Percentiles rank a stretch among this genome's conserved stretches.
phyloP scores from a whole-genome alignment of 2,797 vertebrate species.

The Amazona ochrocephala region DNA sequence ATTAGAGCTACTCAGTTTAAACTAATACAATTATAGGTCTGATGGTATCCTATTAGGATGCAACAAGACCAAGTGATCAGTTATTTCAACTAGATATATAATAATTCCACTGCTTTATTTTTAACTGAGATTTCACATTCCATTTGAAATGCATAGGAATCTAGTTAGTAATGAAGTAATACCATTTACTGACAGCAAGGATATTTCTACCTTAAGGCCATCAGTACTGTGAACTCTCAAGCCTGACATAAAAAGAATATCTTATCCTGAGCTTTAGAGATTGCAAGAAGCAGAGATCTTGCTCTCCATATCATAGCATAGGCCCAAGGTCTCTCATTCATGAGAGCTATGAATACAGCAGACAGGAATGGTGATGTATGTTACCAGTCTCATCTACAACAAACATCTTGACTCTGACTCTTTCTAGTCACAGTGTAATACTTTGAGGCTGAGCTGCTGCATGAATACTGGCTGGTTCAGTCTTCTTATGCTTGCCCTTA shows the following conservation, averaged over 20 bases:
- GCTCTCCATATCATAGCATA: neutral
- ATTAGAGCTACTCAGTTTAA: neutral
- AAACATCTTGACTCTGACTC: neutral
- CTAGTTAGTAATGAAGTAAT: neutral
- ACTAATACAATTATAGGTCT: neutral
- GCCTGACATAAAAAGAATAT: neutral
- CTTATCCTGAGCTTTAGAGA: neutral
- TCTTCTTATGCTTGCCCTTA: neutral
- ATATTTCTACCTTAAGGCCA: neutral
- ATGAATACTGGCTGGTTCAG: neutral
- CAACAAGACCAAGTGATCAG: neutral
- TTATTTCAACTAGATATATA: neutral
- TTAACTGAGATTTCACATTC: neutral
- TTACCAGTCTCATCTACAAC: neutral
- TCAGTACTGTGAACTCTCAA: neutral
- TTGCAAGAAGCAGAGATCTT: neutral
- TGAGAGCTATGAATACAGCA: neutral
- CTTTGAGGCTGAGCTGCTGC: neutral
- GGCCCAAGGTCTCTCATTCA: neutral
- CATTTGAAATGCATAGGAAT: neutral
- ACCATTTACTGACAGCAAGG: neutral
- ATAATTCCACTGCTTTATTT: neutral
- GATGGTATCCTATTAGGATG: neutral
- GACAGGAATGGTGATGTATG: neutral
- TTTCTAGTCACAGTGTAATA: neutral